These are phyloP conservation scores for Otolemur crassicaudatus DNA, from an alignment of 2,797 vertebrate species.

Conservation along the genomic window DNA sequence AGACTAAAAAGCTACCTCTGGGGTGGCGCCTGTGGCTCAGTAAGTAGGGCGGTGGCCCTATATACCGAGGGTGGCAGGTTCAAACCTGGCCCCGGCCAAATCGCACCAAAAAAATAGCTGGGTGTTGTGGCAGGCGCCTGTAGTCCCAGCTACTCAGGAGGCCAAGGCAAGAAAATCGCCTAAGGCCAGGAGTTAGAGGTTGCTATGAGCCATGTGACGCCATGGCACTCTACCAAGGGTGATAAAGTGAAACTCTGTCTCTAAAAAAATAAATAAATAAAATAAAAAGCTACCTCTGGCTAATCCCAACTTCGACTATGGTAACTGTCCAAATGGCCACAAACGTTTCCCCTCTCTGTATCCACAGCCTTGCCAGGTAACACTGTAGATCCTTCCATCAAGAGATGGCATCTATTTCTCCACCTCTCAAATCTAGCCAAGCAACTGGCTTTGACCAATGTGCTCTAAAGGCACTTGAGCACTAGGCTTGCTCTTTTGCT, in stretches of 20 bases:
- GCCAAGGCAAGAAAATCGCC: no score
- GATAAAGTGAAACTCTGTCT: no score
- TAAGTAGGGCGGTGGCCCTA: no score
- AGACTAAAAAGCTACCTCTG: neutral
- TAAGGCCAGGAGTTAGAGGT: no score
- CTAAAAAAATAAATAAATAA: neutral
- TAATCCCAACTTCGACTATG: neutral
- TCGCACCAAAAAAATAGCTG: no score
- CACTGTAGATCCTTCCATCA: neutral
- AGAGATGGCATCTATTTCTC: neutral
- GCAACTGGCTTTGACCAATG: neutral
- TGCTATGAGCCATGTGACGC: no score
- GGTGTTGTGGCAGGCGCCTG: no score
- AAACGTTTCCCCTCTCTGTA: neutral
- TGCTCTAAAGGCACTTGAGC: neutral
- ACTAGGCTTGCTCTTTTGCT: neutral
- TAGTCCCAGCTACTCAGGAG: no score
- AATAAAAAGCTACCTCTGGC: neutral
- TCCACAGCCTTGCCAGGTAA: neutral
- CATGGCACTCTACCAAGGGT: no score
- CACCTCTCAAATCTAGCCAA: neutral
- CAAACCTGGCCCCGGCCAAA: no score
- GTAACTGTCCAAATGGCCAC: neutral
- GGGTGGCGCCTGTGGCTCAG: no score
- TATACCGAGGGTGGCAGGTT: no score